Conservation (phyloP, 1,140 invertebrate genomes). For the Eriocheir sinensis region DNA sequence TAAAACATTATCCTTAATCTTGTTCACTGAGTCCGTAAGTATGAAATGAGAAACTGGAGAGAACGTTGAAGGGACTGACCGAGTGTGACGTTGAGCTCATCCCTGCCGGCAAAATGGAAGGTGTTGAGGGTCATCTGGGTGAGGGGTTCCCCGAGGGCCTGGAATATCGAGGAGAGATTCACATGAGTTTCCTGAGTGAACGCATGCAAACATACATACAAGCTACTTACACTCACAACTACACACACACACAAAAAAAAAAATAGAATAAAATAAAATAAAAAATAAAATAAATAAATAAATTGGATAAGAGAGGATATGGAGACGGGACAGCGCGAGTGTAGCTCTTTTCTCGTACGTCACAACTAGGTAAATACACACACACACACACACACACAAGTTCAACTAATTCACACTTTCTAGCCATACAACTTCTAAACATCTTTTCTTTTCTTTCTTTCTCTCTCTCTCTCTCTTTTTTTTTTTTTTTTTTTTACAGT, state of each 20-base stretch:
- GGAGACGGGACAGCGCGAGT: no score
- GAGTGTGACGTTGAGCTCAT: conserved; percentile 99
- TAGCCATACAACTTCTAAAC: no score
- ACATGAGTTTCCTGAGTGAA: background rate
- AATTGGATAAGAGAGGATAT: no score
- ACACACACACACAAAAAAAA: background rate
- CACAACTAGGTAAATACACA: no score
- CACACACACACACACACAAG: no score
- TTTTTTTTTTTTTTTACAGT: no score
- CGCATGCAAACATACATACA: background rate
- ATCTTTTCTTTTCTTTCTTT: no score
- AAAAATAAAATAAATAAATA: no score
- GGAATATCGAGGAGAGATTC: conserved; percentile 64
- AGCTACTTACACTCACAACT: background rate
- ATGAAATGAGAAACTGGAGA: background rate
- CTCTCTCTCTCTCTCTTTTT: no score
- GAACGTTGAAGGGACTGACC: conserved; percentile 84
- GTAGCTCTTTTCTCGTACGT: no score
- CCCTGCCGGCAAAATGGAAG: conserved; percentile 99
- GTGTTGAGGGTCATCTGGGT: conserved; percentile 99
- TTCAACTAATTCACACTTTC: no score
- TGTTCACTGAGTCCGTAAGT: background rate
- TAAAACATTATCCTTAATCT: background rate
- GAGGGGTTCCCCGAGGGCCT: conserved; percentile 98
- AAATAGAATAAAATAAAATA: no score